Conservation (phyloP, 2,797 vertebrate genomes). For the Amniataba percoides region DNA sequence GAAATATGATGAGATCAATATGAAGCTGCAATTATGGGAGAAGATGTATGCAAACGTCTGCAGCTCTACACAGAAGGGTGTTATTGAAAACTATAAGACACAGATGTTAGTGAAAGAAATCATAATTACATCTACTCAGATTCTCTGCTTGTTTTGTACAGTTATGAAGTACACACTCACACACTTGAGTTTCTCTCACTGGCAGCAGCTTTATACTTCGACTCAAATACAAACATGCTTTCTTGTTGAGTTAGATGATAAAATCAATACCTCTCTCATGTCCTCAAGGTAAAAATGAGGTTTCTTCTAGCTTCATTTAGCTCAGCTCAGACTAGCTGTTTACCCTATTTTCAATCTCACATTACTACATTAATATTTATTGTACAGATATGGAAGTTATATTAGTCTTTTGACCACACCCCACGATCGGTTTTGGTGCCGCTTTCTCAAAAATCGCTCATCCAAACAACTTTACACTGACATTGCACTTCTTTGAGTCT, state of each 20-base stretch:
- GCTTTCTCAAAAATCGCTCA: too few species aligned
- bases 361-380: background rate
- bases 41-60: background rate
- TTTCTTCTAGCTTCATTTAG: too few species aligned
- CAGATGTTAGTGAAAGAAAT: background rate
- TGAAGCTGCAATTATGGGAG: background rate
- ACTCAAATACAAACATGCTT: too few species aligned
- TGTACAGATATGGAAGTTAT: background rate
- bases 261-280: too few species aligned
- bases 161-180: background rate
- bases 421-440: background rate
- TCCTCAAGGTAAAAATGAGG: too few species aligned
- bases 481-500: too few species aligned
- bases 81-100: background rate
- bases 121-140: background rate
- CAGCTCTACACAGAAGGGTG: background rate
- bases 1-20: constrained; percentile 1
- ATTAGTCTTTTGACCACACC: background rate
- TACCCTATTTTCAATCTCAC: too few species aligned
- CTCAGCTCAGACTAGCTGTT: too few species aligned
- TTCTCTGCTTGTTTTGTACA: too few species aligned
- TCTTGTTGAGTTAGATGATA: too few species aligned
- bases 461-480: too few species aligned
- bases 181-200: background rate
- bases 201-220: background rate